A percentile compares a stretch with the other conserved stretches of the same genome.
These are phyloP conservation scores for Siniperca chuatsi DNA, from an alignment of 2,113 vertebrate genomes.

Conservation along the genomic window DNA sequence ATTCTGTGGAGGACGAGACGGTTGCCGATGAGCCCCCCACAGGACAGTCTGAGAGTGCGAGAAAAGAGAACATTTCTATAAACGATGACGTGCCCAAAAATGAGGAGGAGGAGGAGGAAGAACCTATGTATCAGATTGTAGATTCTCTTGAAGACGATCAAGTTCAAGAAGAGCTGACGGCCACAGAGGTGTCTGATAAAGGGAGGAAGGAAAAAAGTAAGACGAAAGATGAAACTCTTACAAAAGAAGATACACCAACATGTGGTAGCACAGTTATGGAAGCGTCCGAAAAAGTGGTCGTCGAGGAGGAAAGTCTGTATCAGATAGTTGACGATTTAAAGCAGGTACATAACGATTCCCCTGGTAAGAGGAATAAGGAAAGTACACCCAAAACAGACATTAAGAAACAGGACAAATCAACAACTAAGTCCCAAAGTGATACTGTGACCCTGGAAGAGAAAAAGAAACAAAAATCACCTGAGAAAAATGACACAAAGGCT, in stretches of 20 bases:
- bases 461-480: background rate
- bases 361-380: background rate
- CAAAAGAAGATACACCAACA: background rate
- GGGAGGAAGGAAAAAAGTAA: background rate
- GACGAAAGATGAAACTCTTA: background rate
- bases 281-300: rapidly evolving
- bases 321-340: constrained; percentile 3
- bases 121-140: constrained; percentile 42
- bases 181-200: background rate
- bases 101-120: constrained; percentile 31
- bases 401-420: background rate
- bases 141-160: constrained; percentile 65
- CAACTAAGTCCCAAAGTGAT: background rate
- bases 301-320: background rate
- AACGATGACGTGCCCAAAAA: background rate
- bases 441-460: rapidly evolving
- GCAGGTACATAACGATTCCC: background rate
- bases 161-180: constrained; percentile 21
- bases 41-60: background rate
- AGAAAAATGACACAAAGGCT: background rate
- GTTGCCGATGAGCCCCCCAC: background rate
- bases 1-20: constrained; percentile 66
- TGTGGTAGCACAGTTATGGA: background rate
- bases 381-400: background rate
- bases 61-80: no score